A percentile compares a stretch with the other conserved stretches of the same genome.
These are phyloP conservation scores for Astyanax mexicanus DNA, from an alignment of 2,797 vertebrate species.

Conservation along the genomic window DNA sequence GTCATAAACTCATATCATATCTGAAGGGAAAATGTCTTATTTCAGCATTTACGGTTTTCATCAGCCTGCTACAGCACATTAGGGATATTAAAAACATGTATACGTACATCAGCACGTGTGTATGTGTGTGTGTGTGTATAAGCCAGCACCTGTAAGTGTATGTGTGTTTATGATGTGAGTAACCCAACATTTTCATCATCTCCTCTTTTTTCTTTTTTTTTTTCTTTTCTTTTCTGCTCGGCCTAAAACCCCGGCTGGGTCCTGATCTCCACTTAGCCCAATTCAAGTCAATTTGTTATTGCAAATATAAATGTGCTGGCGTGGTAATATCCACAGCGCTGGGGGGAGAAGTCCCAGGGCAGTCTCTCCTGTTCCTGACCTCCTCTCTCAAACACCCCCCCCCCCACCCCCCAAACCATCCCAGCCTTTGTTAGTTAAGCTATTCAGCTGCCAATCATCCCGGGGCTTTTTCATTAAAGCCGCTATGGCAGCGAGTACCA, in stretches of 20 bases:
- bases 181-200: slow-evolving; percentile 19
- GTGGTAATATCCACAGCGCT: slow-evolving; percentile 82
- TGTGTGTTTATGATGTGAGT: slow-evolving; percentile 35
- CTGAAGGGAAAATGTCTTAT: slow-evolving; percentile 24
- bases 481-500: slow-evolving; percentile 74
- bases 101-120: slow-evolving; percentile 11
- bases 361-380: slow-evolving; percentile 85
- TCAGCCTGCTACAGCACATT: neutral
- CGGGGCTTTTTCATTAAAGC: slow-evolving; percentile 84
- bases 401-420: slow-evolving; percentile 60
- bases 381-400: slow-evolving; percentile 64
- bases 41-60: slow-evolving; percentile 1
- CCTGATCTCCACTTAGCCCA: slow-evolving; percentile 82
- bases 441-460: slow-evolving; percentile 88
- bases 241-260: slow-evolving; percentile 73
- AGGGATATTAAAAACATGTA: slow-evolving; percentile 2
- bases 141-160: slow-evolving; percentile 15
- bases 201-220: no score
- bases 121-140: slow-evolving; percentile 38
- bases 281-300: slow-evolving; percentile 87
- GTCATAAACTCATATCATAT: slow-evolving; percentile 35
- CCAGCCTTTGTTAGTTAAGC: slow-evolving; percentile 78
- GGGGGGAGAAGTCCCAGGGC: slow-evolving; percentile 78
- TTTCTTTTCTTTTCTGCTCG: slow-evolving; percentile 65
- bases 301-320: slow-evolving; percentile 86